These are phyloP conservation scores for Callorhinus ursinus DNA, from an alignment of 2,113 vertebrate species.

Conservation along the genomic window DNA sequence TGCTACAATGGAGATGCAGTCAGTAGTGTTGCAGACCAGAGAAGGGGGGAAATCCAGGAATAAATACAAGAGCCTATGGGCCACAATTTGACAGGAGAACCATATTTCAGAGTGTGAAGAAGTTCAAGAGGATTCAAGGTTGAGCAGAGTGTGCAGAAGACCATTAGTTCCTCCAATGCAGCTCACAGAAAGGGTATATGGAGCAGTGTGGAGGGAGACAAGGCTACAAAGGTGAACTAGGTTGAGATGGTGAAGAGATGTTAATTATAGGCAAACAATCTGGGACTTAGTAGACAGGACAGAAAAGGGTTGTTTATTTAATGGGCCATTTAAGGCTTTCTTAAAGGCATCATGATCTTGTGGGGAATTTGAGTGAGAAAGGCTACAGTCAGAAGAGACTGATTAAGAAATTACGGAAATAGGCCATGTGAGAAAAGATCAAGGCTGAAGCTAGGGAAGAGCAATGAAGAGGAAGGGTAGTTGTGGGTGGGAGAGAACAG, in stretches of 20 bases:
- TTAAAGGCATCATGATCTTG: not conserved
- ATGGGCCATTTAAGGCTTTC: not conserved
- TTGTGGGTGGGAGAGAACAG: not conserved
- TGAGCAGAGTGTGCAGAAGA: not conserved
- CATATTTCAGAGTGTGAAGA: not conserved
- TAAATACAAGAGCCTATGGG: not conserved
- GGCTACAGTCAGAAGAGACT: not conserved
- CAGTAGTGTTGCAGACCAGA: not conserved
- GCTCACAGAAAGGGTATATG: not conserved
- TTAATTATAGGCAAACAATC: not conserved
- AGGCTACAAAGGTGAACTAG: not conserved
- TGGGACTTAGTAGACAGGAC: not conserved
- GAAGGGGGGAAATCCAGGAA: not conserved
- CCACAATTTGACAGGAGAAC: not conserved
- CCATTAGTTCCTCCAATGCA: fast-evolving
- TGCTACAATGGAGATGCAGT: not conserved
- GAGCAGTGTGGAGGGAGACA: fast-evolving
- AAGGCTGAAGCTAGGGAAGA: not conserved
- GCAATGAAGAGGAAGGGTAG: not conserved
- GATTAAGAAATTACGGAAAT: not conserved
- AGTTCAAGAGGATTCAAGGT: not conserved
- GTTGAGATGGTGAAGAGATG: not conserved
- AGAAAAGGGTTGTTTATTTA: not conserved
- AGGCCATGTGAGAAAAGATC: not conserved
- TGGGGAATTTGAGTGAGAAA: not conserved